A percentile compares a stretch with the other conserved stretches of the same genome.
Conservation (phyloP, 2,113 vertebrate genomes). For the Mastomys natalensis region DNA sequence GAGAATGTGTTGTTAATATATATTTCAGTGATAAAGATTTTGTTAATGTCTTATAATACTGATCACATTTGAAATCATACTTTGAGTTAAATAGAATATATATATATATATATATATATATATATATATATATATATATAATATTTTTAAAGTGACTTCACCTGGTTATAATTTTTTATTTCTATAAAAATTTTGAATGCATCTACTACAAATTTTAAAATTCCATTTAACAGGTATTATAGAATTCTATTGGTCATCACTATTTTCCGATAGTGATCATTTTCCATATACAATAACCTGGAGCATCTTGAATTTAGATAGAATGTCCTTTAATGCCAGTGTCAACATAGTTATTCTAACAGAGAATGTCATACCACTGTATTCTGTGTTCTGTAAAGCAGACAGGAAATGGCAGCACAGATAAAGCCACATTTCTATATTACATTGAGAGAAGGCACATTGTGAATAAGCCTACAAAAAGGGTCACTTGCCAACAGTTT, state of each 20-base stretch:
- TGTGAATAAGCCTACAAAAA: background rate
- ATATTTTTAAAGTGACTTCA: background rate
- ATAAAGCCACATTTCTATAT: background rate
- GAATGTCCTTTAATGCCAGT: background rate
- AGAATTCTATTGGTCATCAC: background rate
- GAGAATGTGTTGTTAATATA: background rate
- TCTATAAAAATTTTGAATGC: constrained; percentile 15
- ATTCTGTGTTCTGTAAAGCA: background rate
- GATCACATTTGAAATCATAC: constrained; percentile 30
- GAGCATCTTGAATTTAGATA: constrained; percentile 5
- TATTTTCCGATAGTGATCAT: constrained; percentile 1
- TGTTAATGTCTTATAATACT: background rate
- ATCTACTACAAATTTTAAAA: background rate
- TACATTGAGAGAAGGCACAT: background rate
- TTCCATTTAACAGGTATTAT: constrained; percentile 11
- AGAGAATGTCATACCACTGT: background rate
- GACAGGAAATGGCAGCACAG: background rate
- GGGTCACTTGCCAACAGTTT: background rate
- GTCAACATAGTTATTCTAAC: background rate
- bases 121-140: no score
- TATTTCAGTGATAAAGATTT: background rate
- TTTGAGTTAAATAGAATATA: constrained; percentile 4
- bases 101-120: no score
- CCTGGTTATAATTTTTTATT: background rate
- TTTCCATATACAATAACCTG: background rate